These are phyloP conservation scores for Micromussa lordhowensis DNA, from an alignment of 92 coral and sea anemone species.

Conservation along the genomic window DNA sequence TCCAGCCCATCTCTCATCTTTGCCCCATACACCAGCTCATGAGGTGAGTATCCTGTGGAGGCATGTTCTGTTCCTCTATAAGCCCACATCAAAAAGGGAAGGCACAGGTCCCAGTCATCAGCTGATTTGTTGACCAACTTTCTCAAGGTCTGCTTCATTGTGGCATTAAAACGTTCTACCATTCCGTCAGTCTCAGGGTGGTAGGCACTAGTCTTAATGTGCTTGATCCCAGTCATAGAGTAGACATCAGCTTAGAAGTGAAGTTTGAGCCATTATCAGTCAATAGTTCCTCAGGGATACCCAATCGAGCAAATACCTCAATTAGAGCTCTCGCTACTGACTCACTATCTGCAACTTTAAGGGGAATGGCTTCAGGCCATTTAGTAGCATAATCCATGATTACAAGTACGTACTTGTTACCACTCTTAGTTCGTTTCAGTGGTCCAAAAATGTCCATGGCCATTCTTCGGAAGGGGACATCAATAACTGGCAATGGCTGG, in stretches of 20 bases:
- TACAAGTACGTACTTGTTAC: constrained; percentile 49
- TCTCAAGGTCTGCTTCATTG: neutral
- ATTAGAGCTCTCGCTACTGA: constrained; percentile 40
- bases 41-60: constrained; percentile 56
- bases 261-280: constrained; percentile 69
- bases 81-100: constrained; percentile 50
- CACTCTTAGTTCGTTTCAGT: constrained; percentile 12
- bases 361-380: constrained; percentile 62
- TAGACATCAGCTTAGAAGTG: constrained; percentile 34
- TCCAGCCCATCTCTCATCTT: neutral
- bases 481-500: constrained; percentile 50
- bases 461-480: constrained; percentile 44
- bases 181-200: constrained; percentile 59
- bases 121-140: constrained; percentile 6
- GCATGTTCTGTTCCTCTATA: constrained; percentile 41
- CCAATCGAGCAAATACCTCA: constrained; percentile 48
- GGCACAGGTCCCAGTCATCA: constrained; percentile 44
- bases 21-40: constrained; percentile 39
- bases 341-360: constrained; percentile 11
- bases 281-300: constrained; percentile 53
- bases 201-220: constrained; percentile 25
- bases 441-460: constrained; percentile 71
- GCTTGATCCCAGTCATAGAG: too few relatives aligned
- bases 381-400: constrained; percentile 60
- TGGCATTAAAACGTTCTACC: neutral